Base-by-base conservation (phyloP, 1,140 invertebrate genomes). In the Hetaerina americana region DNA sequence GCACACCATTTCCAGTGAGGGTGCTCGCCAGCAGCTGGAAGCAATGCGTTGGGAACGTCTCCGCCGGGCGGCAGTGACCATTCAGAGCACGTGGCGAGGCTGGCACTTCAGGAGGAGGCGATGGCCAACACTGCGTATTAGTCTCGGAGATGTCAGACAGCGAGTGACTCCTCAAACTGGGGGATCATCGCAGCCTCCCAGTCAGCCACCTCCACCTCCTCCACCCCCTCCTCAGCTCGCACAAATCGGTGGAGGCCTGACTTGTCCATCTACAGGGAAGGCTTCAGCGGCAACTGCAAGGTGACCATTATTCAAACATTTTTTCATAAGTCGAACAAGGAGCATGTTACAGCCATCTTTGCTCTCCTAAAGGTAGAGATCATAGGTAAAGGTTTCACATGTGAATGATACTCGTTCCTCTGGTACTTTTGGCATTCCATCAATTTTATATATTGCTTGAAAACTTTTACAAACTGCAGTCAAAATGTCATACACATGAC, bases 21-120 rank as follows among this genome's bases (percentile, higher is more conserved):
- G 92, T 6, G 93, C 95, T 73, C 85, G 95, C 22, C 95, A 97
- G 82, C 87, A 93, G 74, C 81, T 96, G 68, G 95, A 97, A 82
- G 87, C 88, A 73, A 81, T 94, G 75, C 84, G 94, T 70, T 87
- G 87, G 15, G 89, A 91, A 71, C 92, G 88, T 0, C 84, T 92
- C 1, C 87, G 90, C 73, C 86, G 87, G 74, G 92, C 93, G 0
- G 93, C 94, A 0, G 79, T 82, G 10, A 76, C 87, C 5, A 90
- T 94, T 76, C 89, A 97, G 82, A 82, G 91, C 0, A 88, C 87
- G 10, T 95, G 93, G 93, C 86, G 92, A 66, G 91, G 91, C 0
- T 92, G 89, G 86, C 83, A 87, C 72, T 84, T 88, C 73, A 82
- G 91, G 22, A 12, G 40, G 68, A 87, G 87, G 78, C 83, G 88